phyloP scores from a whole-genome alignment of 2,888 invertebrate genomes.

The Athrips mouffetella region DNA sequence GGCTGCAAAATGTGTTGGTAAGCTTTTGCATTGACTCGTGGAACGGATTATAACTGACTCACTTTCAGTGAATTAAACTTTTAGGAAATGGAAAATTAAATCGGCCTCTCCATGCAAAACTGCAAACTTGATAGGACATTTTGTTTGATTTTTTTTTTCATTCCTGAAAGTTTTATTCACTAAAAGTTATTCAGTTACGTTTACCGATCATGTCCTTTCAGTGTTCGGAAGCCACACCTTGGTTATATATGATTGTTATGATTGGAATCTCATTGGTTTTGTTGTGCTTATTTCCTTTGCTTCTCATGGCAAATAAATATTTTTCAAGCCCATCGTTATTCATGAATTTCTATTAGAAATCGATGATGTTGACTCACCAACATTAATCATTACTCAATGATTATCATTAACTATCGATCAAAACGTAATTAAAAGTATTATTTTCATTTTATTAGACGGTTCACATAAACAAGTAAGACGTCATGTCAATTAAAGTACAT shows the following conservation, averaged over 20 bases:
- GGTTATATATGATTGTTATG: constrained; percentile 52
- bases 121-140: too few species aligned
- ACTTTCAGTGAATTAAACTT: too few species aligned
- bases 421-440: constrained; percentile 5
- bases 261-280: constrained; percentile 60
- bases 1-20: too few species aligned
- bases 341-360: constrained; percentile 6
- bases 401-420: constrained; percentile 6
- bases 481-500: constrained; percentile 1
- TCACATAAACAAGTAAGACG: not conserved
- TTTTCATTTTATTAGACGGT: constrained; percentile 4
- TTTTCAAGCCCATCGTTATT: not conserved
- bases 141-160: too few species aligned
- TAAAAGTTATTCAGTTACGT: too few species aligned
- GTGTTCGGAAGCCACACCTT: too few species aligned
- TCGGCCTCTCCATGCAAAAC: too few species aligned
- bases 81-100: too few species aligned
- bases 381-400: constrained; percentile 5
- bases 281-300: constrained; percentile 57
- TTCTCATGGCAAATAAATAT: not conserved
- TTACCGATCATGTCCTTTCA: too few species aligned
- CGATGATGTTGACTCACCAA: not conserved
- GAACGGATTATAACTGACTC: too few species aligned
- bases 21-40: too few species aligned
- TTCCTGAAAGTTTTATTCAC: too few species aligned